Conservation (phyloP, 2,113 vertebrate species). For the Pelobates fuscus region DNA sequence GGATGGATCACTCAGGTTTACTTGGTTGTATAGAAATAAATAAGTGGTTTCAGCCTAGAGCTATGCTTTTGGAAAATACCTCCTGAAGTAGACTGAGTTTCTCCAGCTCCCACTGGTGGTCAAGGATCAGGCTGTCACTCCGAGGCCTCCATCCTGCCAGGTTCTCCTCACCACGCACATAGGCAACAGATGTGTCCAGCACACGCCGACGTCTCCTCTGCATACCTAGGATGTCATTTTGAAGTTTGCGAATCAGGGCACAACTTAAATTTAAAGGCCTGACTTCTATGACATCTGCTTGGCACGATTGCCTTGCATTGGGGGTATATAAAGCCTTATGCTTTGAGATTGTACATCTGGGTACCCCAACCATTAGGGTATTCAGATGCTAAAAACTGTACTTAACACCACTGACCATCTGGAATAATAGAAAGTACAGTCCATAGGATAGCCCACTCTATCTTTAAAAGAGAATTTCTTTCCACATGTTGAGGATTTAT, state of each 20-base stretch:
- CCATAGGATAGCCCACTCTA: too few relatives aligned
- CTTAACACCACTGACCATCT: too few relatives aligned
- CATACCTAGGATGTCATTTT: slow-evolving; percentile 72
- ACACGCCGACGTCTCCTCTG: slow-evolving; percentile 90
- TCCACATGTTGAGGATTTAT: too few relatives aligned
- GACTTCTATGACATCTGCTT: background rate
- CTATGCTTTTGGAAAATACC: slow-evolving; percentile 59
- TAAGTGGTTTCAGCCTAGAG: background rate
- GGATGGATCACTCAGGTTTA: too few relatives aligned
- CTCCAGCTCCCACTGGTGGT: slow-evolving; percentile 97
- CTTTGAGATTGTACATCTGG: too few relatives aligned
- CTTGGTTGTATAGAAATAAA: background rate
- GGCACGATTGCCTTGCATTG: too few relatives aligned
- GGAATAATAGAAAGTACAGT: too few relatives aligned
- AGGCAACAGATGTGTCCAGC: slow-evolving; percentile 92
- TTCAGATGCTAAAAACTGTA: too few relatives aligned
- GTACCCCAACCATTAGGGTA: too few relatives aligned
- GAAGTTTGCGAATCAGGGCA: background rate
- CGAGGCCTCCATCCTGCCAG: slow-evolving; percentile 95
- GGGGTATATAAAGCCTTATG: too few relatives aligned
- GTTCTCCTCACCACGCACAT: slow-evolving; percentile 93
- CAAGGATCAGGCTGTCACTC: slow-evolving; percentile 95
- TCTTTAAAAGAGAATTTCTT: too few relatives aligned
- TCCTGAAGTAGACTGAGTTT: slow-evolving; percentile 95
- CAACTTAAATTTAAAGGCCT: background rate